phyloP scores from a whole-genome alignment of 2,113 vertebrate species.

The Corythaeola cristata region DNA sequence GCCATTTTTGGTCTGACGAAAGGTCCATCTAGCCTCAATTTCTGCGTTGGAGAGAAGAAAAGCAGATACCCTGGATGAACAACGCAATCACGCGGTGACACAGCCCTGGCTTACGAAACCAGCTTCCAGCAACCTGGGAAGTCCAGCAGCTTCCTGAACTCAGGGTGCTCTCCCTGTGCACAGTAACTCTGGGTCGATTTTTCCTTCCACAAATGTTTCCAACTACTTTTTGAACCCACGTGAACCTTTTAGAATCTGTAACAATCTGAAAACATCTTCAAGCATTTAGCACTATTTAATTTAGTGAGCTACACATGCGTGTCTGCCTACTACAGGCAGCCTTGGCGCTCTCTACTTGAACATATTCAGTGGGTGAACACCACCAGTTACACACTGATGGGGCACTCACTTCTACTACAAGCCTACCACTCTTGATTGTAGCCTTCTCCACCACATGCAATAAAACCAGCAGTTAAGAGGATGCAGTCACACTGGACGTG shows the following conservation, averaged over 20 bases:
- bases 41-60: neutral
- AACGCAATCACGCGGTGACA: neutral
- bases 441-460: neutral
- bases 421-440: neutral
- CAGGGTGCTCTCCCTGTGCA: rapidly evolving
- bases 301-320: neutral
- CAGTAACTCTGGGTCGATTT: neutral
- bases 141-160: neutral
- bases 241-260: neutral
- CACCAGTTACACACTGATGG: neutral
- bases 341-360: rapidly evolving
- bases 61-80: neutral
- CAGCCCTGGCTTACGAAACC: neutral
- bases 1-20: neutral
- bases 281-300: neutral
- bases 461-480: neutral
- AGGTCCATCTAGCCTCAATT: neutral
- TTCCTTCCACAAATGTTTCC: neutral
- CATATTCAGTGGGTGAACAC: no score
- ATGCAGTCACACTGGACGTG: neutral
- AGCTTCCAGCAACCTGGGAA: neutral
- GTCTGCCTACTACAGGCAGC: neutral
- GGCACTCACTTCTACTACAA: neutral
- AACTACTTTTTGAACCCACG: neutral
- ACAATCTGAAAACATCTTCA: neutral